Evolutionary conservation across 2,113 vertebrate species (phyloP), one percentile per base, ranked within the genome.

Genomic region (Misgurnus mizolepis): DNA sequence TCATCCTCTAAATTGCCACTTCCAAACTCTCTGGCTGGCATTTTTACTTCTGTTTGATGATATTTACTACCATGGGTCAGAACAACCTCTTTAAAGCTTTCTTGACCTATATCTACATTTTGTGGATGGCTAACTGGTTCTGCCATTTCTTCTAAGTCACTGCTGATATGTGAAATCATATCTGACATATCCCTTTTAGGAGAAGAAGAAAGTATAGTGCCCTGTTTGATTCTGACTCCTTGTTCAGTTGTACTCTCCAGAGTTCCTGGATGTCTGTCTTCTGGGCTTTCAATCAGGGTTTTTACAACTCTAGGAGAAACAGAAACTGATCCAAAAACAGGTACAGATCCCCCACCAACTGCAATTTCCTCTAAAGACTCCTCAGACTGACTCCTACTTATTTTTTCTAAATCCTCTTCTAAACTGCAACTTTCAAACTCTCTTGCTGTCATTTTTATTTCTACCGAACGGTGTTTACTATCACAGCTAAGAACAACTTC

Each of bases 401-500:
- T 77, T 70, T 94, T 95, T 58, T 85, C 92, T 15, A 93, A 68
- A n/a, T 90, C 93, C 4, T 88, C 72, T 74, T 92, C 93, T 70
- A 92, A 93, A 80, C 91, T 94, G 76, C 91, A 90, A 68, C 87
- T 93, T 0, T 62, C 69, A 68, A 90, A 92, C 50, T 94, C 93
- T 71, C 96, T 89, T 66, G 94, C 85, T 3, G 97, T 96, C 88
- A 98, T 99, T 91, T 96, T 98, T 49, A 98, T 94, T 68, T 94
- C 92, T 74, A 91, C 88, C 40, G 90, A 88, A 45, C 89, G 27
- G 27, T 34, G 87, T 86, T 91, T 93, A 40, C 84, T 86, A 50
- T 89, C 89, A 80, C 47, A 89, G 73, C 88, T 90, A 76, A 89
- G 6, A 81, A 86, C 79, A 55, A 78, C 80, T 39, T 92, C 87